Evolutionary conservation across 2,888 invertebrate species (phyloP).

Genomic region (Cephonodes hylas): DNA sequence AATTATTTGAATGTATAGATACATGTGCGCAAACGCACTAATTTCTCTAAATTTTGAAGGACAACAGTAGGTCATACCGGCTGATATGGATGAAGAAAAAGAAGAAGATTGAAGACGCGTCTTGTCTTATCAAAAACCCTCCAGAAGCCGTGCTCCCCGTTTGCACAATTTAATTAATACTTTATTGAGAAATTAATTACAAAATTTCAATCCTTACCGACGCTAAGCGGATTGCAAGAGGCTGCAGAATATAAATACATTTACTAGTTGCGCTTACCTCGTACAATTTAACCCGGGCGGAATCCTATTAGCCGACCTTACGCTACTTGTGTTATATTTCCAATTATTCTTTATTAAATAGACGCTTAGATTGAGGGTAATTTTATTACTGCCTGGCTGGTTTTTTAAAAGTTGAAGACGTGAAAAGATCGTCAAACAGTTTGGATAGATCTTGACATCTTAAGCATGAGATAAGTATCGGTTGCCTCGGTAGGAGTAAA

Average conservation of each 20-base stretch:
- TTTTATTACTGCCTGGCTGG: neutral
- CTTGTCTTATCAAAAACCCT: neutral
- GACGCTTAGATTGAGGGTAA: neutral
- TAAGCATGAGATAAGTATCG: too few species aligned
- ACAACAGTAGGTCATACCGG: too few species aligned
- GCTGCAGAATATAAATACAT: constrained; percentile 4
- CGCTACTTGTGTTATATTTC: neutral
- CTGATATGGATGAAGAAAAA: too few species aligned
- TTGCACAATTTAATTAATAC: neutral
- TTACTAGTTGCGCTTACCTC: neutral
- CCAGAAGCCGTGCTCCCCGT: neutral
- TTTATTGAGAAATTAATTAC: constrained; percentile 4
- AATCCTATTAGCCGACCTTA: constrained; percentile 12
- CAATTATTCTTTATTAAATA: neutral
- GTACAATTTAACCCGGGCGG: constrained; percentile 10
- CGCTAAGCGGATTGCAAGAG: constrained; percentile 1
- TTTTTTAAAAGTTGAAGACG: too few species aligned
- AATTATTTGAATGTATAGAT: too few species aligned
- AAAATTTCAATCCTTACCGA: neutral
- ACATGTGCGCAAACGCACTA: too few species aligned
- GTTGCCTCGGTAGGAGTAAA: too few species aligned
- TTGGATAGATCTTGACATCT: too few species aligned
- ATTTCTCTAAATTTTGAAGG: too few species aligned
- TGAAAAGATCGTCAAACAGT: too few species aligned
- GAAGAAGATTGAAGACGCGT: neutral